These are phyloP conservation scores for Tipula unca DNA, from an alignment of 2,888 invertebrate genomes.

Conservation along the genomic window DNA sequence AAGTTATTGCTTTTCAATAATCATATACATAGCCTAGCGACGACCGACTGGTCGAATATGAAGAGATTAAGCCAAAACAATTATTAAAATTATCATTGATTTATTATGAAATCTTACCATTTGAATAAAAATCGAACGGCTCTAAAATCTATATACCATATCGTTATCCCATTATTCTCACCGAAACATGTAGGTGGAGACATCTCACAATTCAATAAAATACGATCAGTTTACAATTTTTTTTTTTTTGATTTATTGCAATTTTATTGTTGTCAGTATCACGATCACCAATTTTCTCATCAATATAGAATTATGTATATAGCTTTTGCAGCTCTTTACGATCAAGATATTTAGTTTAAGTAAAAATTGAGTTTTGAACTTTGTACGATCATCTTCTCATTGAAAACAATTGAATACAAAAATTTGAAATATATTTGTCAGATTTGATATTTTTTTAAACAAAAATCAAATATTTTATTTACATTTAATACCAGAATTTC, in stretches of 20 bases:
- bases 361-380: not conserved
- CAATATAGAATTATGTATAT: not conserved
- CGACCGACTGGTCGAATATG: not conserved
- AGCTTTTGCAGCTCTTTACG: not conserved
- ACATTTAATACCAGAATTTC: not conserved
- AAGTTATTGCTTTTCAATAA: not conserved
- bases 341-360: not conserved
- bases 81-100: not conserved
- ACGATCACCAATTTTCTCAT: not conserved
- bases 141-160: not conserved
- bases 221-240: not conserved
- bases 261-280: not conserved
- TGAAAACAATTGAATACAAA: not conserved
- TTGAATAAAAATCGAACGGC: not conserved
- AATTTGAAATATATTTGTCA: not conserved
- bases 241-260: not conserved
- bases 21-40: not conserved
- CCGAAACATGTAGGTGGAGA: not conserved
- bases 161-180: not conserved
- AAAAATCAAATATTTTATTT: not conserved
- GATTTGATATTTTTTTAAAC: not conserved
- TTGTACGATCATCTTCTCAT: not conserved
- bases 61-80: not conserved
- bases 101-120: not conserved
- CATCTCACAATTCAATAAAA: not conserved